A percentile compares a stretch with the other conserved stretches of the same genome.
phyloP scores from a whole-genome alignment of 1,140 invertebrate genomes.

The Helicoverpa zea region DNA sequence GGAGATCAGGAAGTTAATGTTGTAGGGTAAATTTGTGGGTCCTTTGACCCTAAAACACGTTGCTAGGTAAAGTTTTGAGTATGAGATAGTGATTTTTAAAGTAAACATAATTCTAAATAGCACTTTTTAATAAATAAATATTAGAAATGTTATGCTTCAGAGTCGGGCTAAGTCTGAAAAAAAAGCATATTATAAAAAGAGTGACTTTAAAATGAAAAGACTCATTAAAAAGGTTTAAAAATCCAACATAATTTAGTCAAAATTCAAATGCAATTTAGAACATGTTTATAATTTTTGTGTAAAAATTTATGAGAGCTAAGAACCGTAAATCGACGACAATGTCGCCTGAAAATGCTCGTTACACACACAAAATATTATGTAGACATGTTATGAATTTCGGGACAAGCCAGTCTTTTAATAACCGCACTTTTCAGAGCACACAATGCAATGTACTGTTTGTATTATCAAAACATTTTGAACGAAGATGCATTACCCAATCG shows the following conservation, averaged over 20 bases:
- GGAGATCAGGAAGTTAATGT: not conserved
- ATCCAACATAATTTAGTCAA: too few species aligned
- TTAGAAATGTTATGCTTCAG: too few species aligned
- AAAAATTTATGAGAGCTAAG: too few species aligned
- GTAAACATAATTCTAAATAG: too few species aligned
- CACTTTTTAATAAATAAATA: too few species aligned
- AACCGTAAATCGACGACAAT: too few species aligned
- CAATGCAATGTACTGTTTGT: constrained; percentile 14
- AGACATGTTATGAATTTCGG: constrained; percentile 16
- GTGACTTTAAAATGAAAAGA: not conserved
- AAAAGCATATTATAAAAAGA: not conserved
- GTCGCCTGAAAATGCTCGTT: not conserved
- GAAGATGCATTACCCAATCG: too few species aligned
- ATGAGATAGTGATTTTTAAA: too few species aligned
- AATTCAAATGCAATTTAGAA: too few species aligned
- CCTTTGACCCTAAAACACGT: not conserved
- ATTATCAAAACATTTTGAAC: constrained; percentile 27
- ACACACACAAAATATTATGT: not conserved
- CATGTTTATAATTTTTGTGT: too few species aligned
- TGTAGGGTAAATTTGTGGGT: not conserved
- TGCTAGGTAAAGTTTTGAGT: not conserved
- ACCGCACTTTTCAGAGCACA: not conserved
- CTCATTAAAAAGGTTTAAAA: not conserved
- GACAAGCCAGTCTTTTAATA: constrained; percentile 1
- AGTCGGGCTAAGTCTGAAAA: not conserved